Conservation (phyloP, 2,113 vertebrate genomes). For the Heterocephalus glaber region DNA sequence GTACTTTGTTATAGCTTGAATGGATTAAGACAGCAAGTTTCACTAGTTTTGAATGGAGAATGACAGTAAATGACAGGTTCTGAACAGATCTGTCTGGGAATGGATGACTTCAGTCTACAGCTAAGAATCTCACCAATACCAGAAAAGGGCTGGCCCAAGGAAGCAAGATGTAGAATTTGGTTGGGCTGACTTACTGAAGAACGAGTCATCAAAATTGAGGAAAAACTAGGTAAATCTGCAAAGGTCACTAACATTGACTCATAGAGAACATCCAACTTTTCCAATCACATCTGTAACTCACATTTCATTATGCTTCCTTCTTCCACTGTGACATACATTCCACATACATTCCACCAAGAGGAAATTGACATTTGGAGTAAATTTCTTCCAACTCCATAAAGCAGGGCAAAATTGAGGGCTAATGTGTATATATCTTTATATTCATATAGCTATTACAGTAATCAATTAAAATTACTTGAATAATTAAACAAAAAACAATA, state of each 20-base stretch:
- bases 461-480: conserved; percentile 70
- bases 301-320: neutral
- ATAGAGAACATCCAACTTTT: neutral
- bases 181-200: neutral
- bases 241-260: neutral
- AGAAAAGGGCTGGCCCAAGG: neutral
- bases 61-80: neutral
- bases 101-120: neutral
- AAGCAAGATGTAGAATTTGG: neutral
- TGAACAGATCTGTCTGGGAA: neutral
- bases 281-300: neutral
- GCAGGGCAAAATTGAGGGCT: neutral
- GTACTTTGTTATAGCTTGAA: neutral
- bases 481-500: conserved; percentile 70
- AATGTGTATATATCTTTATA: conserved; percentile 15
- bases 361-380: conserved; percentile 31
- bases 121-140: neutral
- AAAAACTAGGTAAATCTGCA: neutral
- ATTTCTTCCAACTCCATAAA: conserved; percentile 22
- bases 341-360: neutral
- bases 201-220: neutral
- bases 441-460: conserved; percentile 69
- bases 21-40: neutral
- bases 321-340: neutral
- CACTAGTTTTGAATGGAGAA: neutral